Base-by-base conservation (phyloP, 2,888 invertebrate genomes). In the Acanthoscelides obtectus region DNA sequence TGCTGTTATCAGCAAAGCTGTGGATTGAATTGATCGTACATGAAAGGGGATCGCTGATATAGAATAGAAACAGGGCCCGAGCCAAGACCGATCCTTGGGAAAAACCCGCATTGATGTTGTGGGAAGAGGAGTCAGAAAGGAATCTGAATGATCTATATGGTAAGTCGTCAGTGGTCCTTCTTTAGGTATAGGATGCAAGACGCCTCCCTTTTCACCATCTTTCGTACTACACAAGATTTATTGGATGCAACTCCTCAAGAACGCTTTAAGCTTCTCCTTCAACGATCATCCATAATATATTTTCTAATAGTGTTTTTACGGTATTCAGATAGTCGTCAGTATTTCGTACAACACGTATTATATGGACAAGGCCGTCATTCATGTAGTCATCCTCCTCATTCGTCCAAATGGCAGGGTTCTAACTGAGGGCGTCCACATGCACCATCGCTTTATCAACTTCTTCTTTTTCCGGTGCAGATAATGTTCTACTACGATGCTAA, bases 401-500 rank as follows among this genome's bases (percentile, higher is more conserved):
- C 63, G 71, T 72, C 64, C 72, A 45, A 20, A 22, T 68, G 19
- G 69, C 70, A 20, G 79, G 77, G 69, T 75, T 64, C 70, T 81
- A 63, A 66, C 79, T 81, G 22, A 81, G 70, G 19, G 79, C 75
- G 72, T 82, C 81, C 2, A 77, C 78, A 71, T 82, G 81, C 8
- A 22, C 64, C 81, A 81, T 79, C 17, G 73, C 25, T 19, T 75
- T 74, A 5, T 74, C 73, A 8, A 27, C 20, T 66, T 74, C 75
- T 65, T 71, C 71, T 45, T 67, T 73, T 70, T 77, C 77, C 1
- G 71, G 66, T n/a, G 70, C 20, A 6, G 77, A 69, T 66, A 77
- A 71, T n/a, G n/a, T n/a, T n/a, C n/a, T n/a, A 65, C 63, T 64
- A 67, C 72, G 12, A 77, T 72, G 22, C 2, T 69, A 22, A 77